Evolutionary conservation across 1,140 invertebrate genomes (phyloP), one percentile per base, ranked within the genome.

Genomic region (Drusus annulatus): DNA sequence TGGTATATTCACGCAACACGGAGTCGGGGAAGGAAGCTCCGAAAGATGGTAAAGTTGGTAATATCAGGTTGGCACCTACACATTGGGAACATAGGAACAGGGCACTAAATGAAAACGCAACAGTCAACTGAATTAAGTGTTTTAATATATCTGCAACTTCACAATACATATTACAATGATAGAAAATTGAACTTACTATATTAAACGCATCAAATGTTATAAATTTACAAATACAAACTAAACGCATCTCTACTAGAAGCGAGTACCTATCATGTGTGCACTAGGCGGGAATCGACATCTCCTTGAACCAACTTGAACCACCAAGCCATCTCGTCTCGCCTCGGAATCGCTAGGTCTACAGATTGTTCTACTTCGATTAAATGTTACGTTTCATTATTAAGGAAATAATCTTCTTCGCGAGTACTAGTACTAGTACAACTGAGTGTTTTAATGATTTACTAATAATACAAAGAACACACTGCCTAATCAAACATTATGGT

Each of bases 141-240:
- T 77, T 78, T 79, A 82, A 79, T 81, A 83, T 80, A 81, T 78
- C 75, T 83, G 82, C 81, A 83, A 82, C 78, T 83, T 80, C 81
- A 83, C 82, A 80, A 83, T 83, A 83, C 82, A 83, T 79, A 80
- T 81, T 83, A 83, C 80, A 83, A 83, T 80, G 80, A 83, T 83
- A 81, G 75, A 83, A 83, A 83, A 83, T 80, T 81, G 76, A 83
- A 83, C 82, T 83, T 83, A 83, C 19, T 8, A 52, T 65, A 79
- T 78, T 83, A 77, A 81, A 83, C 79, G 82, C 82, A 77, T 83
- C 79, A 51, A 79, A 77, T 83, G 68, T 83, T 77, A 83, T 83
- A 80, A 81, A 83, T 83, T 83, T 83, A 83, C 82, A 83, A 63
- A 81, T 83, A 83, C 74, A 78, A 78, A 81, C 82, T 81, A 83